A percentile compares a stretch with the other conserved stretches of the same genome.
Evolutionary conservation across 2,888 invertebrate genomes (phyloP).

Genomic region (Lordiphosa andalusiaca): DNA sequence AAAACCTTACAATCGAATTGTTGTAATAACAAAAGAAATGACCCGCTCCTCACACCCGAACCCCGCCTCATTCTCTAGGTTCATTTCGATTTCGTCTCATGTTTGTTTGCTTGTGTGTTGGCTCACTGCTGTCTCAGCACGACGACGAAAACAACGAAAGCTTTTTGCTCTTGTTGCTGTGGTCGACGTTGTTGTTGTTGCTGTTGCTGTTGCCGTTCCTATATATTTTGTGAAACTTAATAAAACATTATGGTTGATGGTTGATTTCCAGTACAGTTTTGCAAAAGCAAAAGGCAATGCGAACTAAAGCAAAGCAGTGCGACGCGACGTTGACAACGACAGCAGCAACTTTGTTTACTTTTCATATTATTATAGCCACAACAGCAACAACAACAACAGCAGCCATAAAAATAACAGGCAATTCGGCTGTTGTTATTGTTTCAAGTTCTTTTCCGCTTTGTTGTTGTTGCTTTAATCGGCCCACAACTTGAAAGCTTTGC

Average conservation of each 20-base stretch:
- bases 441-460: slow-evolving; percentile 39
- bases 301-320: no score
- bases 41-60: not conserved
- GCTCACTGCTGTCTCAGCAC: slow-evolving; percentile 30
- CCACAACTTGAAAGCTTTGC: slow-evolving; percentile 21
- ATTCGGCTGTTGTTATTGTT: slow-evolving; percentile 37
- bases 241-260: slow-evolving; percentile 49
- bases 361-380: slow-evolving; percentile 47
- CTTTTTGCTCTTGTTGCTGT: slow-evolving; percentile 31
- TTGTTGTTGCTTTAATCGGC: slow-evolving; percentile 12
- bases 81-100: slow-evolving; percentile 12
- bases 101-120: slow-evolving; percentile 12
- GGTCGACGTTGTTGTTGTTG: not conserved
- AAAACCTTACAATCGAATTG: no score
- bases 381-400: slow-evolving; percentile 24
- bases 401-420: slow-evolving; percentile 49
- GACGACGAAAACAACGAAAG: slow-evolving; percentile 15
- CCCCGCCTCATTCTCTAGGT: not conserved
- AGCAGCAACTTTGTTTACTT: slow-evolving; percentile 54
- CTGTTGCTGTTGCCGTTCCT: slow-evolving; percentile 37
- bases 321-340: slow-evolving; percentile 20
- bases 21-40: no score
- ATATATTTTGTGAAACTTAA: slow-evolving; percentile 50
- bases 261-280: slow-evolving; percentile 49
- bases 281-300: slow-evolving; percentile 21